Evolutionary conservation across 2,888 invertebrate species (phyloP), one percentile per base, ranked within the genome.

Genomic region (Syrphus vitripennis): DNA sequence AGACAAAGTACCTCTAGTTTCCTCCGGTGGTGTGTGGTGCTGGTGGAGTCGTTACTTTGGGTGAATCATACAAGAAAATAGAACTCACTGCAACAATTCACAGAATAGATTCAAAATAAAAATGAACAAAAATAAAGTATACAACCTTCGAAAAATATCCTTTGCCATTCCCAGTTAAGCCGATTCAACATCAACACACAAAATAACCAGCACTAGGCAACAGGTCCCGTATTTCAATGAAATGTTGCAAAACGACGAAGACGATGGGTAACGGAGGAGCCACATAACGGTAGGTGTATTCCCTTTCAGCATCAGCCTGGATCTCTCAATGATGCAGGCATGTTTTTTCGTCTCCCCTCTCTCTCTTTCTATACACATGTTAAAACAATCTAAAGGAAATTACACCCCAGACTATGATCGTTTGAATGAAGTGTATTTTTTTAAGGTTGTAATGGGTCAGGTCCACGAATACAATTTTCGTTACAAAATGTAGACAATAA

Each of bases 341-440:
- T n/a, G 16, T 21, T 53, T 26, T 34, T 34, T 34, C 12, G 34
- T 34, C 12, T 14, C 57, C 2, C 7, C 79, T 69, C 42, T 42
- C 63, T 40, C 5, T 63, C 37, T 61, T 2, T 74, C 31, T 19
- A 16, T 59, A 24, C 77, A 77, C 75, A 83, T 79, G 87, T 87
- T 87, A 83, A 87, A 87, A 79, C 87, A 87, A 87, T 87, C 87
- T 87, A 83, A 83, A 63, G 87, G 83, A 83, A 83, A 87, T 83
- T 87, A 87, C 79, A 87, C 83, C 83, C 83, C 48, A 65, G 83
- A 87, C 87, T 79, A 71, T 78, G 87, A 79, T 87, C 87, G 87
- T 87, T 87, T 75, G 87, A 75, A 87, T 71, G 75, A 79, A 83
- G 59, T 87, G 83, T 74, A 70, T 67, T 34, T 67, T 45, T 65